These are phyloP conservation scores for Sternotherus odoratus DNA, from an alignment of 2,797 vertebrate genomes.

Conservation along the genomic window DNA sequence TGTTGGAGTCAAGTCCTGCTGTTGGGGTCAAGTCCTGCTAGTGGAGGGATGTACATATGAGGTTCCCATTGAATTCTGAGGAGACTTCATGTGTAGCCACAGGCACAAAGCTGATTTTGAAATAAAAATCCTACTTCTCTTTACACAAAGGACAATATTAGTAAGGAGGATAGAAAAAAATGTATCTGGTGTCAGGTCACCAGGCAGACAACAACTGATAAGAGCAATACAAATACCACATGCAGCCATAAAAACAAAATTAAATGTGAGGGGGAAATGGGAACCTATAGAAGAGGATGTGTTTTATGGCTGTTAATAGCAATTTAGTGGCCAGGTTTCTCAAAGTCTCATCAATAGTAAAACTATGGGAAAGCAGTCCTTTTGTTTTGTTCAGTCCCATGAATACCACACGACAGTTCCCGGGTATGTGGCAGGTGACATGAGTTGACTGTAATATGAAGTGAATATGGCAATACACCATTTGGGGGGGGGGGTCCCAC, in stretches of 20 bases:
- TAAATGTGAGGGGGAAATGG: neutral
- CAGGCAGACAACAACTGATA: neutral
- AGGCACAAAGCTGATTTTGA: neutral
- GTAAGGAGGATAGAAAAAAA: neutral
- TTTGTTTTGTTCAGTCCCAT: neutral
- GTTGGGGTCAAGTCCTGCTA: neutral
- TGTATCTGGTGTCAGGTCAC: neutral
- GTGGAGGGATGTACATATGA: neutral
- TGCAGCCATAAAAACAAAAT: neutral
- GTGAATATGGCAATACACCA: neutral
- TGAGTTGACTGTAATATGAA: neutral
- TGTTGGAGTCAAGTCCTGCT: neutral
- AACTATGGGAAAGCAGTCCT: neutral
- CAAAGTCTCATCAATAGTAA: conserved; percentile 56
- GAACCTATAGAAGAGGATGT: neutral
- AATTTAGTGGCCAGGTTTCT: too few species aligned
- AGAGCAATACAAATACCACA: neutral
- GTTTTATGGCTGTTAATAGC: neutral
- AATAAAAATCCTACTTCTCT: neutral
- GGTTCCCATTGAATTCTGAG: neutral
- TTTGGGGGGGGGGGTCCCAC: neutral
- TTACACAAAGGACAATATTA: neutral
- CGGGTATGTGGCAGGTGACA: neutral
- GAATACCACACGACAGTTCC: neutral
- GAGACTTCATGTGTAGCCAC: neutral